phyloP scores from a whole-genome alignment of 2,797 vertebrate genomes.

The Lates japonicus region DNA sequence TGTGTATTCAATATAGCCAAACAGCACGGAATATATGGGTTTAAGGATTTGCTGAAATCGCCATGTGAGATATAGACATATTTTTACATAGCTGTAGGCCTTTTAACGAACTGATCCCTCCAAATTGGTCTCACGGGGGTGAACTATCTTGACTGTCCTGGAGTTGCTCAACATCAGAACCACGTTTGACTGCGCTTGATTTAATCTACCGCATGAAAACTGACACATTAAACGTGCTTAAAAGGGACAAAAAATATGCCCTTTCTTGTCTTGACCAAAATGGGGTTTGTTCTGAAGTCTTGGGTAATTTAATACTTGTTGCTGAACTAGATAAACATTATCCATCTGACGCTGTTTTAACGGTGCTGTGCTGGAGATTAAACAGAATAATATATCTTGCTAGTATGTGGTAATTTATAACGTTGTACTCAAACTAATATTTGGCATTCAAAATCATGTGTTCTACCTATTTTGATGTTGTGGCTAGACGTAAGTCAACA shows the following conservation, averaged over 20 bases:
- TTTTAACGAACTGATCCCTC: background rate
- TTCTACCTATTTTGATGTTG: background rate
- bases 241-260: background rate
- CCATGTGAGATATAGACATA: background rate
- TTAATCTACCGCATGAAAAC: background rate
- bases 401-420: background rate
- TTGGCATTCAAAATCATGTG: background rate
- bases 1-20: background rate
- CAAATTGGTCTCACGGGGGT: accelerated
- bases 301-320: background rate
- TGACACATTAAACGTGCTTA: background rate
- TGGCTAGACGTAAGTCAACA: background rate
- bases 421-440: background rate
- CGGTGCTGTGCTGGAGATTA: background rate
- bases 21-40: accelerated
- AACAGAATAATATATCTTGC: background rate
- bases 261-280: too few species aligned
- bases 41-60: accelerated
- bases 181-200: constrained; percentile 8
- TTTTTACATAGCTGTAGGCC: background rate
- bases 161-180: background rate
- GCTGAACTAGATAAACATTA: background rate
- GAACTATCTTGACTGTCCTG: constrained; percentile 40
- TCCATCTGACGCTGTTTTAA: background rate
- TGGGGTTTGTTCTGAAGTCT: accelerated